A percentile compares a stretch with the other conserved stretches of the same genome.
Evolutionary conservation across 2,113 vertebrate species (phyloP).

Genomic region (Microtus ochrogaster): DNA sequence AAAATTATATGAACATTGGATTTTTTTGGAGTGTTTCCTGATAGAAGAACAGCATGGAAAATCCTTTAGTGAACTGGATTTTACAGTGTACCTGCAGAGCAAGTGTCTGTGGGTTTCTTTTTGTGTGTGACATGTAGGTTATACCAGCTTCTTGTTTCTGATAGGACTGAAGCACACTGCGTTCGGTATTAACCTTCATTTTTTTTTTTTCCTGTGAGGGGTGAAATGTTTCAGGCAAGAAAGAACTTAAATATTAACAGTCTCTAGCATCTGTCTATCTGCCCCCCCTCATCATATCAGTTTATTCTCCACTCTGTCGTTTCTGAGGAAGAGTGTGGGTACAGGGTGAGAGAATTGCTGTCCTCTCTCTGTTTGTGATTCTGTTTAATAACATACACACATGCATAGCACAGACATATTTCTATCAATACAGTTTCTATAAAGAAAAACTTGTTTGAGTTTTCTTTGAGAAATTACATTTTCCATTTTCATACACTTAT

Average conservation of each 20-base stretch:
- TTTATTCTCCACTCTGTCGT: not conserved
- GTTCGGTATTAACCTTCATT: not conserved
- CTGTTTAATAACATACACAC: not conserved
- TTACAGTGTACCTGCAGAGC: constrained; percentile 41
- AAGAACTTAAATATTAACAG: constrained; percentile 13
- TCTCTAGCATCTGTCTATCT: not conserved
- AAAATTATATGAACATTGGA: constrained; percentile 69
- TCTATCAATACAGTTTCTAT: constrained; percentile 8
- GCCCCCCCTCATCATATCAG: too few species aligned
- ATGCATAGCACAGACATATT: not conserved
- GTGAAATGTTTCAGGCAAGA: constrained; percentile 7
- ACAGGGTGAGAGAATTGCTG: not conserved
- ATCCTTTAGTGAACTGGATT: constrained; percentile 79
- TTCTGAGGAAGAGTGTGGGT: not conserved
- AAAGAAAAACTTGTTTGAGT: not conserved
- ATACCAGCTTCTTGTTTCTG: constrained; percentile 22
- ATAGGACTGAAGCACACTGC: constrained; percentile 24
- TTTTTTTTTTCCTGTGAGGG: not conserved
- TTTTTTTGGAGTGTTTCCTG: constrained; percentile 75
- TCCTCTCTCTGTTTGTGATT: not conserved
- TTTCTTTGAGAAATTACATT: not conserved
- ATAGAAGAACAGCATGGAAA: constrained; percentile 73
- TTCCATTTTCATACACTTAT: not conserved
- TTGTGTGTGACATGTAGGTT: not conserved
- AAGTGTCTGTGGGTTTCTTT: constrained; percentile 48